Conservation (phyloP, 2,888 invertebrate genomes). For the Drosophila kokeensis region DNA sequence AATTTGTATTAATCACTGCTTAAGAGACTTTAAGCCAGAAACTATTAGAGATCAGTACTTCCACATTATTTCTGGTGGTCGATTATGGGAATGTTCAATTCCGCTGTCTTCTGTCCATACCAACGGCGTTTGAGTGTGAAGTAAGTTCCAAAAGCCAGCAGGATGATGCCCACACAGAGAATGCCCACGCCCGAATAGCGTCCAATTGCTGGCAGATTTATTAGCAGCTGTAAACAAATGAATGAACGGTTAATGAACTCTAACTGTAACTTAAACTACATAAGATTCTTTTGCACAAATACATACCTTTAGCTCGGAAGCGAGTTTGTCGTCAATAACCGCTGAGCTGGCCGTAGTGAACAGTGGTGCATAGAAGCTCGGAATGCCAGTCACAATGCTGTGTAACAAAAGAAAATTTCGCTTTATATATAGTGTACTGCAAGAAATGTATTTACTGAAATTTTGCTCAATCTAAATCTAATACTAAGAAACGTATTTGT, state of each 20-base stretch:
- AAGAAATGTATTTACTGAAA: neutral
- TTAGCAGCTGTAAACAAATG: slow-evolving; percentile 61
- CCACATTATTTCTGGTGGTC: neutral
- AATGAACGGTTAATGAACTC: slow-evolving; percentile 1
- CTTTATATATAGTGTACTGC: neutral
- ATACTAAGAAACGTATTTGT: neutral
- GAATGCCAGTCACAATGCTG: slow-evolving; percentile 71
- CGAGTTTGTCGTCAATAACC: slow-evolving; percentile 60
- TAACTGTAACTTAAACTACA: neutral
- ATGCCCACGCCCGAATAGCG: slow-evolving; percentile 75
- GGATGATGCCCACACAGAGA: slow-evolving; percentile 68
- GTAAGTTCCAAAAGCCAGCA: slow-evolving; percentile 60
- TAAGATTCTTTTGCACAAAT: neutral
- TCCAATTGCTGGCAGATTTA: slow-evolving; percentile 75
- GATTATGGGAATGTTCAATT: slow-evolving; percentile 15
- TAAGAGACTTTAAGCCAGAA: neutral
- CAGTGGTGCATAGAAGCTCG: slow-evolving; percentile 78
- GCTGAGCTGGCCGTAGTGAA: slow-evolving; percentile 74
- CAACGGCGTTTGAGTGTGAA: slow-evolving; percentile 74
- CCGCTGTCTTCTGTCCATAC: slow-evolving; percentile 64
- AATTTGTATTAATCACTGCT: neutral
- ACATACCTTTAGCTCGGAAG: slow-evolving; percentile 70
- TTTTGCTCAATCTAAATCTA: too few species aligned
- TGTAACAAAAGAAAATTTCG: neutral
- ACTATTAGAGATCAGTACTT: too few species aligned